A percentile compares a stretch with the other conserved stretches of the same genome.
phyloP scores from a whole-genome alignment of 2,797 vertebrate genomes.

The Labroides dimidiatus region DNA sequence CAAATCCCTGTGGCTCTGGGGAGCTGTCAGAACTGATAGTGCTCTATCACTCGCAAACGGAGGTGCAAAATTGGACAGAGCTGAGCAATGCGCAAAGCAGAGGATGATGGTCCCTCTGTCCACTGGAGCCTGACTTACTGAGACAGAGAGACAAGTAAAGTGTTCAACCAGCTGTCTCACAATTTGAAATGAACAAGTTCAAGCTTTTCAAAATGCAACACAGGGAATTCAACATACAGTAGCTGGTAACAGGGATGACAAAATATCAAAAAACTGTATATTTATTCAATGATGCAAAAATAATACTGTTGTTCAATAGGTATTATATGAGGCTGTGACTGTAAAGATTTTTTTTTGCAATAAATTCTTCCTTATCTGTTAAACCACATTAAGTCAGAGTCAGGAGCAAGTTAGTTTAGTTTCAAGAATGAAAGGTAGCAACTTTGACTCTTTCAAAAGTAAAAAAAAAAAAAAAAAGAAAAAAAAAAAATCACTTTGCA shows the following conservation, averaged over 20 bases:
- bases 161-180: constrained; percentile 69
- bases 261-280: constrained; percentile 1
- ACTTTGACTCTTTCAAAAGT: not conserved
- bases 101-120: constrained; percentile 81
- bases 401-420: not conserved
- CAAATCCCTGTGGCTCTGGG: constrained; percentile 82
- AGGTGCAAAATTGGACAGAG: constrained; percentile 85
- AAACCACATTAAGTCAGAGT: not conserved
- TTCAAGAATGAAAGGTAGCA: not conserved
- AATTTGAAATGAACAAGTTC: constrained; percentile 68
- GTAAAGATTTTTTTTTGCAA: too few relatives aligned
- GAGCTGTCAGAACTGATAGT: constrained; percentile 88
- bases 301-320: not conserved
- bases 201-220: constrained; percentile 58
- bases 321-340: too few relatives aligned
- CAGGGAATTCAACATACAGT: constrained; percentile 46
- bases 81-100: constrained; percentile 76
- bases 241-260: constrained; percentile 24
- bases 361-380: too few relatives aligned
- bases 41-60: constrained; percentile 83
- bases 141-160: constrained; percentile 75
- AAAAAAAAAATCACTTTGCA: not conserved
- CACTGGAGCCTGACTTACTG: constrained; percentile 77
- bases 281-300: constrained; percentile 41
- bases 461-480: too few relatives aligned